Percentiles rank a stretch among this genome's conserved stretches.
phyloP scores from a whole-genome alignment of 2,113 vertebrate genomes.

The Pelecanoides urinatrix region DNA sequence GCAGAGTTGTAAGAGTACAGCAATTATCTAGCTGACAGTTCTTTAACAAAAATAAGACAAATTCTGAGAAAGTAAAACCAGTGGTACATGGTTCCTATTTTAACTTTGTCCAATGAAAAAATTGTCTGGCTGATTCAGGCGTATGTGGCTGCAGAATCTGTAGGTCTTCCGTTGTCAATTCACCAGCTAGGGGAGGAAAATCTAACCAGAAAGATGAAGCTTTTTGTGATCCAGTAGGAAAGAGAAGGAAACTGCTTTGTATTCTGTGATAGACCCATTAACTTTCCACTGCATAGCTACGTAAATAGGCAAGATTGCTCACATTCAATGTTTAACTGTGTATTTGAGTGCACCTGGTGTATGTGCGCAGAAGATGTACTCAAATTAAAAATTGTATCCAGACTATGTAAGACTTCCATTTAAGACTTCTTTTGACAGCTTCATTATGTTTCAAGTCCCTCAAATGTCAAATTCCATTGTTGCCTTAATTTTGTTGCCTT shows the following conservation, averaged over 20 bases:
- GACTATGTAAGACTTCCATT: neutral
- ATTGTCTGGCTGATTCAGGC: neutral
- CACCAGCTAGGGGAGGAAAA: neutral
- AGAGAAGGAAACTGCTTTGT: neutral
- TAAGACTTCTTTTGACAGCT: neutral
- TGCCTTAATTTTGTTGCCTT: neutral
- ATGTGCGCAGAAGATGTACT: neutral
- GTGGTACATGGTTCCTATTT: neutral
- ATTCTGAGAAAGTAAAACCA: neutral
- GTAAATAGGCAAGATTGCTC: neutral
- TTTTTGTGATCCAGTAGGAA: neutral
- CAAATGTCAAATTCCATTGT: neutral
- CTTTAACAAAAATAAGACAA: neutral
- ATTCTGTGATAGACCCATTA: neutral
- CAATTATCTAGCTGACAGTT: neutral
- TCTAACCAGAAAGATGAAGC: neutral
- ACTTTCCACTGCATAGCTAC: neutral
- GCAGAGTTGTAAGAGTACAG: neutral
- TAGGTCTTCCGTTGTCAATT: neutral
- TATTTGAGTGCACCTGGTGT: neutral
- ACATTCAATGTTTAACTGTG: neutral
- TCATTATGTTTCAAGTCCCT: neutral
- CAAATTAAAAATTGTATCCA: neutral
- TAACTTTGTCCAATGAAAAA: neutral
- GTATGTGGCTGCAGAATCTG: neutral